A percentile compares a stretch with the other conserved stretches of the same genome.
phyloP scores from a whole-genome alignment of 2,888 invertebrate genomes.

The Nomada hirtipes region DNA sequence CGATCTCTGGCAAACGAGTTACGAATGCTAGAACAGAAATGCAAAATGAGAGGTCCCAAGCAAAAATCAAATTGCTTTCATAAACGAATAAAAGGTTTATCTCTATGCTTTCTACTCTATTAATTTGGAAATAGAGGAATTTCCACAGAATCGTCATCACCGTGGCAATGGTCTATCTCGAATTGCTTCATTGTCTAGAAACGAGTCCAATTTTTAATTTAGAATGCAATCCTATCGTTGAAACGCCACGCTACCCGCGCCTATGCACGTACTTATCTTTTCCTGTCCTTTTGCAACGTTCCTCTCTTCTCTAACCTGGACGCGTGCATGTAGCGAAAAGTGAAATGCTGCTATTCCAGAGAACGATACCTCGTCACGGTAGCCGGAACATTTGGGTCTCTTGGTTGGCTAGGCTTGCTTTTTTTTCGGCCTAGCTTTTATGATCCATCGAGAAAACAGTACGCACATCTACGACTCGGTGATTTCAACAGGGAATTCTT shows the following conservation, averaged over 20 bases:
- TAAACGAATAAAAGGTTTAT: background rate
- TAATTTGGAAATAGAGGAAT: background rate
- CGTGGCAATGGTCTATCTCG: background rate
- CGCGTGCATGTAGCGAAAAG: conserved; percentile 24
- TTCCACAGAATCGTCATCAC: background rate
- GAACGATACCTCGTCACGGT: conserved; percentile 57
- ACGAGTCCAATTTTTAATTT: conserved; percentile 43
- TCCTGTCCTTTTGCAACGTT: background rate
- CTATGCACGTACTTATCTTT: background rate
- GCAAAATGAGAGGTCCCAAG: too few species aligned
- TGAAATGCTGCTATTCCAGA: conserved; percentile 44
- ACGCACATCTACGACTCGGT: conserved; percentile 23
- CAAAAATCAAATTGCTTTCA: too few species aligned
- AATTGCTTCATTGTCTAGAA: conserved; percentile 14
- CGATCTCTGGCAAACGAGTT: too few species aligned
- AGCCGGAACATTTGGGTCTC: conserved; percentile 56
- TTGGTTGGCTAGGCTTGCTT: conserved; percentile 35
- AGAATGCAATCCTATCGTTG: conserved; percentile 13
- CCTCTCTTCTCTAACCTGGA: conserved; percentile 12
- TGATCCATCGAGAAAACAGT: conserved; percentile 51
- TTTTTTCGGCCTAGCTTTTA: conserved; percentile 43
- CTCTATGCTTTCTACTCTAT: background rate
- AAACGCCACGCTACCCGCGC: conserved; percentile 13
- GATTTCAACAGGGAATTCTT: conserved; percentile 30
- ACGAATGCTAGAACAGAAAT: too few species aligned